phyloP scores from a whole-genome alignment of 1,140 invertebrate species.

The Myzus persicae region DNA sequence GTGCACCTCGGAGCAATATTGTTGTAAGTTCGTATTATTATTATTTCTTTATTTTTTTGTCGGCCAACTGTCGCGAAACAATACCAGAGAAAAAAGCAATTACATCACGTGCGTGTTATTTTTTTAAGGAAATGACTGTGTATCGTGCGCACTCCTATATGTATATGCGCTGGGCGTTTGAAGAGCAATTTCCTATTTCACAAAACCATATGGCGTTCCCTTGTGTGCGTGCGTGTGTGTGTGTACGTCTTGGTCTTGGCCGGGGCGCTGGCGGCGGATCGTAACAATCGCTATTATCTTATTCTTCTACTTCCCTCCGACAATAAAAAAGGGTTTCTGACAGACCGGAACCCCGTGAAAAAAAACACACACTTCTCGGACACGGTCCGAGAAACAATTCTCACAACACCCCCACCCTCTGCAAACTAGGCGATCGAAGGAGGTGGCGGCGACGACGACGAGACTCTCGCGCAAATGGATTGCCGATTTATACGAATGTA shows the following conservation, averaged over 20 bases:
- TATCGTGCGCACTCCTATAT: conserved; percentile 47
- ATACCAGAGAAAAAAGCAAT: conserved; percentile 57
- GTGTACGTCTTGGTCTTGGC: conserved; percentile 8
- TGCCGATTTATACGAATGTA: conserved; percentile 29
- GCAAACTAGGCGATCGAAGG: not conserved
- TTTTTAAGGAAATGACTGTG: conserved; percentile 54
- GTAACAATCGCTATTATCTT: conserved; percentile 58
- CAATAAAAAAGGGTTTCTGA: conserved; percentile 54
- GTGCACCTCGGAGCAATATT: conserved; percentile 53
- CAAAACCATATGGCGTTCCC: conserved; percentile 54
- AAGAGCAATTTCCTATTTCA: conserved; percentile 59
- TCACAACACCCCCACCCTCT: conserved; percentile 44
- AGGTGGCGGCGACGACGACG: not conserved
- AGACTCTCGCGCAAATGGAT: not conserved
- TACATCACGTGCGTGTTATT: conserved; percentile 56
- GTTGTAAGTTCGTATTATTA: conserved; percentile 38
- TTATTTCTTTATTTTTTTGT: conserved; percentile 52
- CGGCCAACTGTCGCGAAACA: conserved; percentile 55
- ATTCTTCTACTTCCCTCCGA: conserved; percentile 52
- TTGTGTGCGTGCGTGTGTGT: not conserved
- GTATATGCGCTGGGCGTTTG: conserved; percentile 47
- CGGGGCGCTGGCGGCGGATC: not conserved
- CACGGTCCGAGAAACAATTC: conserved; percentile 57
- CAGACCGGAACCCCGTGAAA: conserved; percentile 54
- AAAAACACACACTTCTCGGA: conserved; percentile 43